phyloP scores from a whole-genome alignment of 37 sponge, comb jelly and placozoan genomes.

The Halichondria panicea region DNA sequence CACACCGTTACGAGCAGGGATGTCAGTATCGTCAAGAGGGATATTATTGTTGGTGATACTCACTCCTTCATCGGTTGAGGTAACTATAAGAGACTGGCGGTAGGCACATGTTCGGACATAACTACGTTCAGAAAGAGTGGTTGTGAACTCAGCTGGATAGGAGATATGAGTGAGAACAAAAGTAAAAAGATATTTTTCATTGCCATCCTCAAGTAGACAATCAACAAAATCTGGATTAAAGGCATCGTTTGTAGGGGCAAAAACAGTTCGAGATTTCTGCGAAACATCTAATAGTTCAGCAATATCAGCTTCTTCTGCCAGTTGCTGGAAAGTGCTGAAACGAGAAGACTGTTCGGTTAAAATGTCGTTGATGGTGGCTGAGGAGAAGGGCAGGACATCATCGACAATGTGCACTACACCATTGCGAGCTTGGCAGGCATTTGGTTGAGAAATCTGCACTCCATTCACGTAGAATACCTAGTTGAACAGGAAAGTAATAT shows the following conservation, averaged over 20 bases:
- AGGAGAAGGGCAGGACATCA: conserved; percentile 25
- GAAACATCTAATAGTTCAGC: conserved; percentile 23
- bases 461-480: conserved; percentile 46
- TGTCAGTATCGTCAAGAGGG: conserved; percentile 1
- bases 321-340: conserved; percentile 16
- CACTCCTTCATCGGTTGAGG: background rate
- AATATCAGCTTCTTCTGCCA: conserved; percentile 6
- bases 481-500: too few relatives aligned
- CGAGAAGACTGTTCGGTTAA: conserved; percentile 6
- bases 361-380: conserved; percentile 30
- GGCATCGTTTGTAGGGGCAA: conserved; percentile 38
- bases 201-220: background rate
- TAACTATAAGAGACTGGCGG: background rate
- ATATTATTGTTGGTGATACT: background rate
- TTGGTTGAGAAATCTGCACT: conserved; percentile 9
- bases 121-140: conserved; percentile 5
- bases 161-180: conserved; percentile 17
- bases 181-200: background rate
- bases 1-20: background rate
- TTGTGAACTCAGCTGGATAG: conserved; percentile 14
- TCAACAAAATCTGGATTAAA: conserved; percentile 16
- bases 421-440: conserved; percentile 32
- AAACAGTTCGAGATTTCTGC: conserved; percentile 34
- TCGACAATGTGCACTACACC: conserved; percentile 48
- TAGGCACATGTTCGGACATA: background rate